Evolutionary conservation across 2,888 invertebrate genomes (phyloP), one percentile per base, ranked within the genome.

Genomic region (Dryadula phaetusa): DNA sequence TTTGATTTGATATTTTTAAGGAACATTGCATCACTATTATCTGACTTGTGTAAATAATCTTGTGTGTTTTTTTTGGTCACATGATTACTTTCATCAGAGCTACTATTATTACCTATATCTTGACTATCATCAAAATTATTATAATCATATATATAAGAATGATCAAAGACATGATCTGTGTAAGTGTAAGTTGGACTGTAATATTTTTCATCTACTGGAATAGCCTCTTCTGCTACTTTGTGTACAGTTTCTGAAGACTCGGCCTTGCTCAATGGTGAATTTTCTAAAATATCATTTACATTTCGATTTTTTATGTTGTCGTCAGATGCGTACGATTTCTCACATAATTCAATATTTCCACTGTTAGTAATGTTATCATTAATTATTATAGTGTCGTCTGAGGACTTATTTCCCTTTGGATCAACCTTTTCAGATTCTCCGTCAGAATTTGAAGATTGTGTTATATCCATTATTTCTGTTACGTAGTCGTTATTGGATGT

Each of bases 331-430:
- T 8, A 34, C 6, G 34, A 37, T 14, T n/a, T 32, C n/a, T 32
- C 14, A 42, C 16, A 7, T 46, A 14, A 12, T 22, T 3, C 3
- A 14, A 10, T 44, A 34, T 14, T 47, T 22, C 73, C 70, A 46
- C 66, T 67, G 61, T 74, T 60, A 44, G 74, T 68, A 49, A 66
- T 67, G 65, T 74, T 61, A 47, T 74, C 72, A 70, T 72, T 67
- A n/a, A 79, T 18, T 63, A 77, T 73, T 47, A 77, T 69, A 16
- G 86, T 88, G 14, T 85, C 80, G 76, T 87, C 81, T 63, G 75
- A 66, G 22, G 75, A 77, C 44, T 73, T 64, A 22, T 69, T 37
- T 42, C 74, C 70, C 40, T 77, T 75, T 58, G 70, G 75, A 34
- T 72, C 73, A 73, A 67, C 74, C 46, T 86, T 71, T 62, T 82